Percentiles rank a stretch among this genome's conserved stretches.
These are phyloP conservation scores for Charadrius vociferus DNA, from an alignment of 2,113 vertebrate genomes.

Conservation along the genomic window DNA sequence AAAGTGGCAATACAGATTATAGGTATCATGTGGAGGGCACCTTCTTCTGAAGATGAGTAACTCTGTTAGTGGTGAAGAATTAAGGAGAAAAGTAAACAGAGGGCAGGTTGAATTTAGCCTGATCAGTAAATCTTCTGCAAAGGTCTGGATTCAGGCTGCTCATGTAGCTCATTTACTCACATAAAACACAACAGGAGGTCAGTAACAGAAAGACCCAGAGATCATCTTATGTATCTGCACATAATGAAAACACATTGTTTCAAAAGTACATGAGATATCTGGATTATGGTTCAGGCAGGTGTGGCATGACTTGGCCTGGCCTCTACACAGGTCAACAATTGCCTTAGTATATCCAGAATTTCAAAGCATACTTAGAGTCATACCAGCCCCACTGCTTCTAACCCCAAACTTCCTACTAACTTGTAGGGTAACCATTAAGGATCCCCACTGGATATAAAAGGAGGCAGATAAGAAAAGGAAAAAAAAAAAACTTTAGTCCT, in stretches of 20 bases:
- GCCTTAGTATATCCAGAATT: not conserved
- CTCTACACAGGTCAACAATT: not conserved
- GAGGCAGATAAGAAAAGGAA: not conserved
- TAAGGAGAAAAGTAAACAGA: not conserved
- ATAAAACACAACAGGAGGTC: not conserved
- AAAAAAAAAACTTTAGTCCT: not conserved
- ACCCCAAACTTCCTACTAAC: not conserved
- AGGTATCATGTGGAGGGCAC: not conserved
- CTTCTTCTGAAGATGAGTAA: not conserved
- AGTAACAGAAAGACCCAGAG: not conserved
- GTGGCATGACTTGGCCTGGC: not conserved
- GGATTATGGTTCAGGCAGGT: not conserved
- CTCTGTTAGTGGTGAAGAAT: not conserved
- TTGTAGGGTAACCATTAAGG: not conserved
- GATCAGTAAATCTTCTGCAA: not conserved
- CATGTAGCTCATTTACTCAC: not conserved
- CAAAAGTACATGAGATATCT: not conserved
- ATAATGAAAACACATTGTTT: not conserved
- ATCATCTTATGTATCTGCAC: not conserved
- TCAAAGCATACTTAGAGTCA: not conserved
- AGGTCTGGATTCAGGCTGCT: not conserved
- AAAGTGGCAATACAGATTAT: not conserved
- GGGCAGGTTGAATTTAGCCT: not conserved
- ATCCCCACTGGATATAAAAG: not conserved
- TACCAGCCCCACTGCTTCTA: not conserved